Evolutionary conservation across 1,140 invertebrate genomes (phyloP).

Genomic region (Temnothorax curvispinosus): DNA sequence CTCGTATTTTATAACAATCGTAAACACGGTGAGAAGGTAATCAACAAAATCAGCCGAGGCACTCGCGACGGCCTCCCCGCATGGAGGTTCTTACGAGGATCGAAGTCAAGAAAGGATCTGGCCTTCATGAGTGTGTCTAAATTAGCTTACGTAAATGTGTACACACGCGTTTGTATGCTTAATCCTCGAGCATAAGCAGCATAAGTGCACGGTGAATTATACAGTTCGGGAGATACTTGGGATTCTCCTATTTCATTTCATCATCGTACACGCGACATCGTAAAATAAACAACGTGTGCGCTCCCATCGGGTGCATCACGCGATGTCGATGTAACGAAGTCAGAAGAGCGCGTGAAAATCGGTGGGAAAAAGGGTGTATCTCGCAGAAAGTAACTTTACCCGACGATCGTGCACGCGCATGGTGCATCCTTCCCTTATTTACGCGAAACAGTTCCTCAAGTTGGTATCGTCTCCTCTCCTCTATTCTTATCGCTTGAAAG

Average conservation of each 20-base stretch:
- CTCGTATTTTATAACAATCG: slow-evolving; percentile 43
- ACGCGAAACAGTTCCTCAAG: neutral
- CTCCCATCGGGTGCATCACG: neutral
- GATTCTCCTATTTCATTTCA: slow-evolving; percentile 36
- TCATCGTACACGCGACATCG: slow-evolving; percentile 20
- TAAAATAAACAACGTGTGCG: neutral
- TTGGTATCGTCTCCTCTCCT: neutral
- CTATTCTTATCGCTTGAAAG: neutral
- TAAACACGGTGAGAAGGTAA: slow-evolving; percentile 9
- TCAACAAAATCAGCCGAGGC: neutral
- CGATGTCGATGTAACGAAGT: slow-evolving; percentile 23
- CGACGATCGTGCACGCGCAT: neutral
- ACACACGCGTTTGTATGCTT: slow-evolving; percentile 51
- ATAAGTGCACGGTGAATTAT: slow-evolving; percentile 28
- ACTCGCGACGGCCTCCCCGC: neutral
- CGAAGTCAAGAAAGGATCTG: slow-evolving; percentile 27
- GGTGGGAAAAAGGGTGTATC: neutral
- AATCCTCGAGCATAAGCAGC: slow-evolving; percentile 28
- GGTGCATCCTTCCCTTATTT: slow-evolving; percentile 7
- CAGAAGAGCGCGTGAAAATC: neutral
- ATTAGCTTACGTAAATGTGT: slow-evolving; percentile 56
- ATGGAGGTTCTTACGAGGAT: neutral
- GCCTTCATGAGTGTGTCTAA: slow-evolving; percentile 52
- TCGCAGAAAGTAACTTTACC: slow-evolving; percentile 7
- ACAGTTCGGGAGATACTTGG: slow-evolving; percentile 8